These are phyloP conservation scores for Hypomecis punctinalis DNA, from an alignment of 2,888 invertebrate genomes.

Conservation along the genomic window DNA sequence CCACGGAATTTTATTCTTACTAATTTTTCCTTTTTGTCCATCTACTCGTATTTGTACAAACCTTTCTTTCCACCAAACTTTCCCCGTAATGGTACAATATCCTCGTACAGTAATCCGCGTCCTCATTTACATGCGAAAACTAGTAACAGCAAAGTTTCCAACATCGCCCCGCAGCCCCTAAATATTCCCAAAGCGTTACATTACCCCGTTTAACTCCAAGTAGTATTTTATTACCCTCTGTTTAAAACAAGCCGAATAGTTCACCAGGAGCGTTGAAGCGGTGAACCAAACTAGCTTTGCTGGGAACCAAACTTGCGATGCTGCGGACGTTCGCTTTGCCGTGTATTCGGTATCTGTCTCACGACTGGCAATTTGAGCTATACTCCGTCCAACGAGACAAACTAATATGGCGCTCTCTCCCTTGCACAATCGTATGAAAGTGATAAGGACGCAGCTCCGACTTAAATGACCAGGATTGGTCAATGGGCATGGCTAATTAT, in stretches of 20 bases:
- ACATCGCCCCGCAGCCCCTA: conserved; percentile 14
- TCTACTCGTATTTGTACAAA: too few species aligned
- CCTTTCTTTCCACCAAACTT: not conserved
- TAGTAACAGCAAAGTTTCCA: conserved; percentile 15
- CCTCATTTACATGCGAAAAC: conserved; percentile 15
- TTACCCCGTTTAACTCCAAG: conserved; percentile 16
- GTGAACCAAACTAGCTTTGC: conserved; percentile 6
- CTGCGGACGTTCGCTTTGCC: not conserved
- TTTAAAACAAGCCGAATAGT: conserved; percentile 30
- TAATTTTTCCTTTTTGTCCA: too few species aligned
- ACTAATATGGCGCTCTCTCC: too few species aligned
- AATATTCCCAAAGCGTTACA: conserved; percentile 29
- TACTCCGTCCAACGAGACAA: too few species aligned
- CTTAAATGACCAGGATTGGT: too few species aligned
- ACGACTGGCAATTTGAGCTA: not conserved
- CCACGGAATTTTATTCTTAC: too few species aligned
- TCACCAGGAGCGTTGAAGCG: not conserved
- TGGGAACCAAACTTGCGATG: not conserved
- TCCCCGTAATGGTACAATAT: too few species aligned
- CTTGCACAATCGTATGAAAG: too few species aligned
- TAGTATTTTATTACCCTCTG: conserved; percentile 26
- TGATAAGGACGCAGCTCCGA: too few species aligned
- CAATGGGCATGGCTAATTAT: too few species aligned
- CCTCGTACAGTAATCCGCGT: conserved; percentile 12
- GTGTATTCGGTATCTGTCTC: not conserved